Base-by-base conservation (phyloP, 2,797 vertebrate species). In the Typhlichthys subterraneus region DNA sequence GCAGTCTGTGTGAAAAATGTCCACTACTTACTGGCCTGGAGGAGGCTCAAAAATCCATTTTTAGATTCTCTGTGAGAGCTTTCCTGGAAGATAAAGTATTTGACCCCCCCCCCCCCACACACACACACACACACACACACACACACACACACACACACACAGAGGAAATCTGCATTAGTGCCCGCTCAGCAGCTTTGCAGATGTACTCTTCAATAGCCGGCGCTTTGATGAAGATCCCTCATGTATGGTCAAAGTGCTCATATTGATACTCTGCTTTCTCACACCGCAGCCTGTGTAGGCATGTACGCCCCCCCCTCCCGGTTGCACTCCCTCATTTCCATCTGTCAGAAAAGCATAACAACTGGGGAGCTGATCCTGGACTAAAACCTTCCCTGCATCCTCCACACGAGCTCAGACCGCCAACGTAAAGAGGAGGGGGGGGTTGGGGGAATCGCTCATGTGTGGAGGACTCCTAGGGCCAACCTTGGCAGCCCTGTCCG, bases 31-130 rank as follows among this genome's bases (percentile, higher is more conserved):
- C 77, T 62, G 55, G 69, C 61, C 72, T 79, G 77, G 73, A 77
- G 48, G 65, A 72, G 61, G 77, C 80, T 83, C 70, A 82, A 80
- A 88, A 89, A 90, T 84, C 85, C 69, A 86, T 85, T 83, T 81
- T 79, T 75, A 80, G 83, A 70, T 71, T 76, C 67, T 85, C 72
- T 51, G 42, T 55, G 73, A 78, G 73, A 81, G 76, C 78, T 77
- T 75, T 86, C 77, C 66, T 69, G 68, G 65, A 65, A 76, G 76
- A 80, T 85, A 86, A 88, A 81, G 77, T 84, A 87, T 85, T 58
- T 69, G 70, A 81, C 75, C 76, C 75, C 66, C 59, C 72, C 29
- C 8, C 12, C n/a, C 19, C 13, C 29, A 2, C 12, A n/a, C 29
- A 33, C 53, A 33, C 23, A 31, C 53, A 14, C 33, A 14, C 33